These are phyloP conservation scores for Pluvialis apricaria DNA, from an alignment of 2,113 vertebrate species.

Conservation along the genomic window DNA sequence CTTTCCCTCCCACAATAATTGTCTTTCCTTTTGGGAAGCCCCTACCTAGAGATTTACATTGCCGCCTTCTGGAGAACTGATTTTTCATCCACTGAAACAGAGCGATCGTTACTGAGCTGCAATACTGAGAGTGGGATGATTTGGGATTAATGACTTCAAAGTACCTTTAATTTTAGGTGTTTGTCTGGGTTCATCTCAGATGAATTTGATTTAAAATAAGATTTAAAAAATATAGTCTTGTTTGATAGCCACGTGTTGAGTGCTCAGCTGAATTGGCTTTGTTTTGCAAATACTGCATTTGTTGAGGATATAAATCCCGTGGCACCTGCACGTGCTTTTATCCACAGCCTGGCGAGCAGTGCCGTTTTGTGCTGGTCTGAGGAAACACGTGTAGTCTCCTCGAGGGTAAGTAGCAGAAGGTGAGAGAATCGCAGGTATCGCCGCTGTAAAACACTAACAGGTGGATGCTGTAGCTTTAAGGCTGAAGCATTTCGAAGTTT, in stretches of 20 bases:
- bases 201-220: neutral
- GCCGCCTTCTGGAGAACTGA: neutral
- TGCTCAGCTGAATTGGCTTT: neutral
- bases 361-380: neutral
- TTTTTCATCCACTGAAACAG: neutral
- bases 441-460: neutral
- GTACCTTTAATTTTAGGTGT: neutral
- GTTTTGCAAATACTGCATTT: neutral
- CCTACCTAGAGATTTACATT: no score
- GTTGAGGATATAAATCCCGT: neutral
- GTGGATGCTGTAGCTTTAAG: neutral
- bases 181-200: neutral
- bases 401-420: neutral
- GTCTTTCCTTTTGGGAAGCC: neutral
- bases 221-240: neutral
- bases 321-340: neutral
- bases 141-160: neutral
- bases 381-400: rapidly evolving
- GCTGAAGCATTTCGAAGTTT: neutral
- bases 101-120: neutral
- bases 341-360: no score
- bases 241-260: no score
- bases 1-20: neutral
- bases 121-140: neutral
- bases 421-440: rapidly evolving